Conservation (phyloP, 2,888 invertebrate genomes). For the Drosophila pegasa region DNA sequence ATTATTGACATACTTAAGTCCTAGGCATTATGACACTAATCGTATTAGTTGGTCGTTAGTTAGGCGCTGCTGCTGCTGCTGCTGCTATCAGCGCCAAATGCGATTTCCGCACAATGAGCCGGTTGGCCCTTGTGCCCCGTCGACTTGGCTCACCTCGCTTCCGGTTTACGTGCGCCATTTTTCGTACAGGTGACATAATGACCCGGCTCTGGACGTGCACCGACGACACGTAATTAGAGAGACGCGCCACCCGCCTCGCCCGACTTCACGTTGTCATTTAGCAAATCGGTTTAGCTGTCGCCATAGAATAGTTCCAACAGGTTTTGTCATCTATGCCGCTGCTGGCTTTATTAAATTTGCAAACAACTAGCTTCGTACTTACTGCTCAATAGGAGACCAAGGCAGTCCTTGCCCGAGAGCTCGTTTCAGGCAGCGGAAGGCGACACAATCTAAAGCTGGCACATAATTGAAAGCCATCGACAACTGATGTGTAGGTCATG, state of each 20-base stretch:
- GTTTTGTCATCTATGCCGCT: conserved; percentile 13
- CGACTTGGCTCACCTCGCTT: conserved; percentile 47
- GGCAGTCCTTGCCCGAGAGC: neutral
- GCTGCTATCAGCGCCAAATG: conserved; percentile 69
- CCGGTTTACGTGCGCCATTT: conserved; percentile 77
- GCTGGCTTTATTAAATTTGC: conserved; percentile 60
- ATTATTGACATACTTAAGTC: conserved; percentile 53
- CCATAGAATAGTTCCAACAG: conserved; percentile 9
- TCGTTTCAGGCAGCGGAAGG: conserved; percentile 11
- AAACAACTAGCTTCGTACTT: conserved; percentile 50
- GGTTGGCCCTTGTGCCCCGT: conserved; percentile 22
- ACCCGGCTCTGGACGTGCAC: conserved; percentile 59
- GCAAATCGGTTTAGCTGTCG: conserved; percentile 73
- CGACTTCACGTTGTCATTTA: conserved; percentile 66
- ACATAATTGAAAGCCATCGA: conserved; percentile 58
- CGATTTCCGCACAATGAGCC: conserved; percentile 74
- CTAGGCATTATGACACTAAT: conserved; percentile 76
- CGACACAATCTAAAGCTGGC: conserved; percentile 19
- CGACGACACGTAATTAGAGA: conserved; percentile 66
- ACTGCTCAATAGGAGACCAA: conserved; percentile 40
- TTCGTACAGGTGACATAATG: conserved; percentile 78
- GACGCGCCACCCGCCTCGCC: conserved; percentile 6
- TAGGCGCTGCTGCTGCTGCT: conserved; percentile 46
- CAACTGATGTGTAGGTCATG: conserved; percentile 35
- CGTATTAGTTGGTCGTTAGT: conserved; percentile 80